Evolutionary conservation across 2,888 invertebrate genomes (phyloP).

Genomic region (Yponomeuta cagnagella): DNA sequence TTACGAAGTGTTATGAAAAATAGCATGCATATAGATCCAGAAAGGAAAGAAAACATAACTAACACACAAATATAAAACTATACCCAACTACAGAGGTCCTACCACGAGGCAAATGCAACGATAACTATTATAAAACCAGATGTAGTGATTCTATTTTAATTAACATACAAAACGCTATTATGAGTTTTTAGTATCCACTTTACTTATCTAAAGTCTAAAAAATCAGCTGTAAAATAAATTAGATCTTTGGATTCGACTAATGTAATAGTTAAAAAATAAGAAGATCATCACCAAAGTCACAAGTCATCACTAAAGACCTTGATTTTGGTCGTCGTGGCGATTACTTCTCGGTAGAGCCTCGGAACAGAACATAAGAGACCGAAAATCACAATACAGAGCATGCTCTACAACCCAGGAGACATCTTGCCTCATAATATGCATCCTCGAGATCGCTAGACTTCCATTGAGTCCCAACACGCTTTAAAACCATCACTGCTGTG

Average conservation of each 20-base stretch:
- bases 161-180: no score
- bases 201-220: no score
- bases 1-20: neutral
- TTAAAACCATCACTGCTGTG: conserved; percentile 65
- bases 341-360: neutral
- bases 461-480: conserved; percentile 48
- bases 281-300: no score
- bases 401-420: conserved; percentile 32
- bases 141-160: no score
- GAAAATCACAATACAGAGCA: neutral
- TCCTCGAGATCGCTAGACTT: conserved; percentile 60
- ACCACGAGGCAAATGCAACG: neutral
- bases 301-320: no score
- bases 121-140: neutral
- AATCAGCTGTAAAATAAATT: no score
- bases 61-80: neutral
- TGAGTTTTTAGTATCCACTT: no score
- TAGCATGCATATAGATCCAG: neutral
- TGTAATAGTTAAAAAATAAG: no score
- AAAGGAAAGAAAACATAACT: neutral
- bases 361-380: neutral
- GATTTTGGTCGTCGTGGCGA: neutral
- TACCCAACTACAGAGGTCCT: neutral
- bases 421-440: conserved; percentile 72
- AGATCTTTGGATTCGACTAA: no score